phyloP scores from a whole-genome alignment of 2,888 invertebrate species.

The Cyclophora punctaria region DNA sequence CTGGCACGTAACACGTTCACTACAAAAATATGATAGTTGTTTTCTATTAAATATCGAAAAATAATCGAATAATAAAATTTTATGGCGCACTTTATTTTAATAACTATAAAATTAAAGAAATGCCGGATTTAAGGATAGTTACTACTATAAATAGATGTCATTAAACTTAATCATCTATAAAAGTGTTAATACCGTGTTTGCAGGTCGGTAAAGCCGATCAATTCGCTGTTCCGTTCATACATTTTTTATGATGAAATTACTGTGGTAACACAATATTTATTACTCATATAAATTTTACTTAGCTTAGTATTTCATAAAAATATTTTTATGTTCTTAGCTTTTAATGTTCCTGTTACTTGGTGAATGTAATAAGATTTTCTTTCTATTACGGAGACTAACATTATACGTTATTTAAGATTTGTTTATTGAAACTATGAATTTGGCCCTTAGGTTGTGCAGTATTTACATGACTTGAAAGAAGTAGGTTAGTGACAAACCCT shows the following conservation, averaged over 20 bases:
- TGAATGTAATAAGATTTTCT: too few species aligned
- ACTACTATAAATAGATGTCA: conserved; percentile 36
- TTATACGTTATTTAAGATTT: too few species aligned
- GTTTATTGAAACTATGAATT: too few species aligned
- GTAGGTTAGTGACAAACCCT: too few species aligned
- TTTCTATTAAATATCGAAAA: conserved; percentile 14
- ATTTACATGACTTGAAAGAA: too few species aligned
- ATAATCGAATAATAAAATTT: conserved; percentile 42
- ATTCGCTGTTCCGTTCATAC: conserved; percentile 26
- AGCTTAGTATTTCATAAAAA: conserved; percentile 12
- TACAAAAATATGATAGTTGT: conserved; percentile 7
- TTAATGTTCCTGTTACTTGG: background rate
- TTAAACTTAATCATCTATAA: conserved; percentile 44
- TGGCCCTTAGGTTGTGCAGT: too few species aligned
- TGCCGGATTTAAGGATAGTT: conserved; percentile 23
- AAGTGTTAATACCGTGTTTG: conserved; percentile 29
- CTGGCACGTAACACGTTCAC: conserved; percentile 39
- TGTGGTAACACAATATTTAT: conserved; percentile 25
- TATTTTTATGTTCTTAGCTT: conserved; percentile 4
- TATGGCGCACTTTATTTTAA: conserved; percentile 48
- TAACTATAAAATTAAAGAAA: conserved; percentile 46
- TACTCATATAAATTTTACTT: conserved; percentile 21
- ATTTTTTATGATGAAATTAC: conserved; percentile 21
- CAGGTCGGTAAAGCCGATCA: conserved; percentile 26
- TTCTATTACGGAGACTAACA: too few species aligned